phyloP scores from a whole-genome alignment of 2,797 vertebrate genomes.

The Coregonus sp. region DNA sequence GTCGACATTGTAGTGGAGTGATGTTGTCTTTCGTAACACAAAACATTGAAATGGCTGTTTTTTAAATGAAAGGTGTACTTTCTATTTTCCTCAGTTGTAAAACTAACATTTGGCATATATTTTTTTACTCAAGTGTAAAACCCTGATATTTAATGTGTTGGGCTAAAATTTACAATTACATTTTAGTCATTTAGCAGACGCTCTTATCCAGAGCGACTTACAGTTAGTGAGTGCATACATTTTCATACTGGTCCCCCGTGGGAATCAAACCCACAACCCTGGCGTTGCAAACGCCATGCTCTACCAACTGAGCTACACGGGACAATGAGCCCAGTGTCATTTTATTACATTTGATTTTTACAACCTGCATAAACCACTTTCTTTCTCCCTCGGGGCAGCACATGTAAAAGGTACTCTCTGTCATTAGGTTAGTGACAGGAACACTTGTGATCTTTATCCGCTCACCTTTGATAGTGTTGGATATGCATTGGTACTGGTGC shows the following conservation, averaged over 20 bases:
- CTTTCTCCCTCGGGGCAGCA: constrained; percentile 38
- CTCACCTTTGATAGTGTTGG: not conserved
- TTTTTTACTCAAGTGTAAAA: not conserved
- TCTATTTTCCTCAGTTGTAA: not conserved
- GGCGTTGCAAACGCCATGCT: too few species aligned
- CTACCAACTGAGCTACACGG: too few species aligned
- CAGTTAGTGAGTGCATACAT: too few species aligned
- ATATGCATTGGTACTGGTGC: not conserved
- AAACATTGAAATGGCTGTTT: not conserved
- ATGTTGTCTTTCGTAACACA: not conserved
- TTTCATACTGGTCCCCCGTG: too few species aligned
- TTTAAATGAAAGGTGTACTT: not conserved
- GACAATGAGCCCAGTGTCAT: not conserved
- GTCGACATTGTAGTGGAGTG: not conserved
- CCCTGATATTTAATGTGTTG: not conserved
- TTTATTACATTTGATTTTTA: not conserved
- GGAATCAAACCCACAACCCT: too few species aligned
- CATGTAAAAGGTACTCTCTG: constrained; percentile 47
- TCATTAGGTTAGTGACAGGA: constrained; percentile 41
- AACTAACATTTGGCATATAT: not conserved
- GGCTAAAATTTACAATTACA: not conserved
- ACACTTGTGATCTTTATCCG: constrained; percentile 16
- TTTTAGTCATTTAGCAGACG: too few species aligned
- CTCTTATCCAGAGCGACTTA: too few species aligned
- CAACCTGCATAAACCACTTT: not conserved